phyloP scores from a whole-genome alignment of 2,888 invertebrate genomes.

The Griposia aprilina region DNA sequence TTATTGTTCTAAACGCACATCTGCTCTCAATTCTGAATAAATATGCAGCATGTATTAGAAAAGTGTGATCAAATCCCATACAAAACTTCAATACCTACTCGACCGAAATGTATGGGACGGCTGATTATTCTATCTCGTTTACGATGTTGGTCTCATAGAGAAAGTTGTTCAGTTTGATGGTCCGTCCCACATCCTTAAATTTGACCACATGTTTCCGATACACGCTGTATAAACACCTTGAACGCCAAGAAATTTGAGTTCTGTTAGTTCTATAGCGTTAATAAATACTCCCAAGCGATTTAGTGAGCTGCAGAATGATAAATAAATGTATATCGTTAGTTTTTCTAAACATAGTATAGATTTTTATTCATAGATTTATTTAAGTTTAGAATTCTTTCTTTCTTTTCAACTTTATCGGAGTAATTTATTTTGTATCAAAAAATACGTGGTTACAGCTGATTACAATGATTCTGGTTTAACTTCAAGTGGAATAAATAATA shows the following conservation, averaged over 20 bases:
- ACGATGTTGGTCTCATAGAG: not conserved
- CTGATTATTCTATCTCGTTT: not conserved
- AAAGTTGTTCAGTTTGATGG: not conserved
- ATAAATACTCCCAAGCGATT: not conserved
- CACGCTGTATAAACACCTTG: not conserved
- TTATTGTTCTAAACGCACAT: not conserved
- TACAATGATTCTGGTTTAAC: not conserved
- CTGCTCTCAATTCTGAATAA: not conserved
- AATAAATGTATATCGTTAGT: constrained; percentile 14
- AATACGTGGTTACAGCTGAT: not conserved
- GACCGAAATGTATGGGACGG: not conserved
- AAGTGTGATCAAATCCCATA: not conserved
- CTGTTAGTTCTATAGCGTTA: not conserved
- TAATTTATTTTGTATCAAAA: not conserved
- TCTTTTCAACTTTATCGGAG: not conserved
- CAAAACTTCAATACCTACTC: not conserved
- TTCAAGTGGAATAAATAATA: not conserved
- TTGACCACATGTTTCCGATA: not conserved
- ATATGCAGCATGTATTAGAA: not conserved
- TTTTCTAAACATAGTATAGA: constrained; percentile 28
- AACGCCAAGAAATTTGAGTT: not conserved
- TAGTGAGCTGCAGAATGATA: constrained; percentile 12
- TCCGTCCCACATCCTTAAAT: not conserved
- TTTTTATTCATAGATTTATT: constrained; percentile 47
- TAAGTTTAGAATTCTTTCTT: constrained; percentile 25